These are phyloP conservation scores for Melipona beecheii DNA, from an alignment of 2,888 invertebrate species.

Conservation along the genomic window DNA sequence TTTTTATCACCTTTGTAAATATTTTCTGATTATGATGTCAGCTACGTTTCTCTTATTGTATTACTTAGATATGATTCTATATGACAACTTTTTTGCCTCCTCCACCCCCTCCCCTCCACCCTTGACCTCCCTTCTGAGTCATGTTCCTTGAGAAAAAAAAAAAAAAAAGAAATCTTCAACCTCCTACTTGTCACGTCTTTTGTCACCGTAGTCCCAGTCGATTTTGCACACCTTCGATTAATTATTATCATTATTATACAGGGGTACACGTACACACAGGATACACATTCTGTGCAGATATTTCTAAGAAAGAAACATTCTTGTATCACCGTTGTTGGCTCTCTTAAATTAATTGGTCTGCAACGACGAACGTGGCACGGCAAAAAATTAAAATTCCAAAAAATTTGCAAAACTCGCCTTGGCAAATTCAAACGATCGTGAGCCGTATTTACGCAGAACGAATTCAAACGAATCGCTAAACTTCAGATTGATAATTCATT, in stretches of 20 bases:
- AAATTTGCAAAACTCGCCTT: background rate
- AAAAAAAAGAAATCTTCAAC: background rate
- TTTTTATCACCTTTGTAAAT: conserved; percentile 83
- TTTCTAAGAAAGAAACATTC: conserved; percentile 72
- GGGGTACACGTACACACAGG: conserved; percentile 65
- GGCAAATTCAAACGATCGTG: background rate
- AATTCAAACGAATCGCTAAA: conserved; percentile 5
- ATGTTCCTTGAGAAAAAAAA: background rate
- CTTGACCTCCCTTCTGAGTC: conserved; percentile 17
- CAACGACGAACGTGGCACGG: conserved; percentile 14
- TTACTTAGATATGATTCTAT: conserved; percentile 72
- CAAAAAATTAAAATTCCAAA: conserved; percentile 11
- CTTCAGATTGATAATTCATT: background rate
- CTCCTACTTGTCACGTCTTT: conserved; percentile 54
- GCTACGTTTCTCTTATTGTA: conserved; percentile 79
- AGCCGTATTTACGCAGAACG: background rate
- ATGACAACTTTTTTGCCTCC: conserved; percentile 61
- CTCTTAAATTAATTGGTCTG: conserved; percentile 30
- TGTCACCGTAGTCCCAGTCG: conserved; percentile 71
- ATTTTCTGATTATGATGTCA: conserved; percentile 83
- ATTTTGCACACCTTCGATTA: conserved; percentile 72
- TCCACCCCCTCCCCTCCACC: conserved; percentile 34
- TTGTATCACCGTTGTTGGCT: conserved; percentile 4
- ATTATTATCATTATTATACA: conserved; percentile 54
- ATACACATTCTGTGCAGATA: conserved; percentile 79